Evolutionary conservation across 2,888 invertebrate genomes (phyloP).

Genomic region (Hirtodrosophila confusa): DNA sequence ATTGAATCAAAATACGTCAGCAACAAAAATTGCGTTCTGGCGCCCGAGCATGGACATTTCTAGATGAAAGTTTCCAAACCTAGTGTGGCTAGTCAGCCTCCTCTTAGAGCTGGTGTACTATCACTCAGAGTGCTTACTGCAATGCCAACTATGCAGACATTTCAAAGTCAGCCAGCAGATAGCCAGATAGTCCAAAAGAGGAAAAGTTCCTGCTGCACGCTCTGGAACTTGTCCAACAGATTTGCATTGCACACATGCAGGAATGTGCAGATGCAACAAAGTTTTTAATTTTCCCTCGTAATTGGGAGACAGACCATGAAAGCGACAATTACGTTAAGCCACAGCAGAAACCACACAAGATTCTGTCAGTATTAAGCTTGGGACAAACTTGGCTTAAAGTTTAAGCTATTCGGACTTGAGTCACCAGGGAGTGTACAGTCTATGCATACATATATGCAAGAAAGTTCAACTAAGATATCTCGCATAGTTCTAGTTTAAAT

Average conservation of each 20-base stretch:
- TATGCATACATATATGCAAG: too few relatives aligned
- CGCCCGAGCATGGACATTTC: constrained; percentile 5
- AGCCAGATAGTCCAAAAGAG: not conserved
- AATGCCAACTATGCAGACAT: constrained; percentile 17
- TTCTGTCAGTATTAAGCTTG: not conserved
- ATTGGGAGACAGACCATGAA: constrained; percentile 41
- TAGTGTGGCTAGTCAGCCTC: constrained; percentile 28
- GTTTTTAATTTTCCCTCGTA: constrained; percentile 48
- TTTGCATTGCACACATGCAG: constrained; percentile 47
- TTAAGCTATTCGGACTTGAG: not conserved
- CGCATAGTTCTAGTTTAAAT: too few relatives aligned
- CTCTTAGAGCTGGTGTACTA: not conserved
- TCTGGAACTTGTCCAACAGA: constrained; percentile 28
- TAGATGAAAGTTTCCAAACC: constrained; percentile 20
- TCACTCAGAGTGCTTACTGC: constrained; percentile 6
- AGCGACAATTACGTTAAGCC: constrained; percentile 46
- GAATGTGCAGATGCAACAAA: constrained; percentile 34
- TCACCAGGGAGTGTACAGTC: too few relatives aligned
- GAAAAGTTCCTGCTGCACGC: constrained; percentile 22
- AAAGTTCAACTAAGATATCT: too few relatives aligned
- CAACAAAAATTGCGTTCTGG: constrained; percentile 5
- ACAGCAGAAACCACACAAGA: constrained; percentile 16
- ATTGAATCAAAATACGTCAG: constrained; percentile 30
- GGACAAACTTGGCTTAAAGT: constrained; percentile 1
- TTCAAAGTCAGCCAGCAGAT: not conserved